Evolutionary conservation across 2,113 vertebrate genomes (phyloP), one percentile per base, ranked within the genome.

Genomic region (Scatophagus argus): DNA sequence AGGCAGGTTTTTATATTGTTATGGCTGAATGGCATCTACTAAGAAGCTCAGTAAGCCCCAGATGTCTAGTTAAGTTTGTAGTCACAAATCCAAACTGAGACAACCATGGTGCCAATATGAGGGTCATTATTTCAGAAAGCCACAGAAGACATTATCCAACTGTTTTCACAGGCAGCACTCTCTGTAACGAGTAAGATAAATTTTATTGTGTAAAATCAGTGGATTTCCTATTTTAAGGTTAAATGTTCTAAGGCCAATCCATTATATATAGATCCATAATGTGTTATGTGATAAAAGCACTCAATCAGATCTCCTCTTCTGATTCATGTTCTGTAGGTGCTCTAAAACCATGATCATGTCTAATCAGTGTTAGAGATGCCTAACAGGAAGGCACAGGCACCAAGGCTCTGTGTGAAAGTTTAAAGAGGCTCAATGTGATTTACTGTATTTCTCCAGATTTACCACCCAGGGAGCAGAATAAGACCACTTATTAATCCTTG

Each of bases 391-490:
- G 73, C 54, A 17, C 36, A 34, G 60, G 68, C 79, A 71, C 85
- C 39, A 6, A 44, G 56, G 77, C 81, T 55, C 77, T 75, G 65
- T 88, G 91, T 82, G 92, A 93, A 93, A 91, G 89, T 93, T 90
- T 85, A 75, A 91, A 89, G 84, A 86, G 74, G 81, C 88, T 89
- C 76, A 79, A 74, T 43, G 71, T 80, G 77, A 88, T 87, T 89
- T 87, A 88, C 49, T 78, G 84, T 90, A 85, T 90, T 90, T 83
- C 88, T 87, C 19, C 67, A 86, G 89, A 91, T 89, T 85, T 74
- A 86, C 82, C 89, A 80, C 90, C 84, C 83, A 74, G 72, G 52
- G 88, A 89, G 87, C 64, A 56, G 82, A 89, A 91, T 90, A 82
- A 90, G 83, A 83, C 73, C 56, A 60, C 6, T 62, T 58, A 71